phyloP scores from a whole-genome alignment of 2,888 invertebrate genomes.

The Microdon myrmicae region DNA sequence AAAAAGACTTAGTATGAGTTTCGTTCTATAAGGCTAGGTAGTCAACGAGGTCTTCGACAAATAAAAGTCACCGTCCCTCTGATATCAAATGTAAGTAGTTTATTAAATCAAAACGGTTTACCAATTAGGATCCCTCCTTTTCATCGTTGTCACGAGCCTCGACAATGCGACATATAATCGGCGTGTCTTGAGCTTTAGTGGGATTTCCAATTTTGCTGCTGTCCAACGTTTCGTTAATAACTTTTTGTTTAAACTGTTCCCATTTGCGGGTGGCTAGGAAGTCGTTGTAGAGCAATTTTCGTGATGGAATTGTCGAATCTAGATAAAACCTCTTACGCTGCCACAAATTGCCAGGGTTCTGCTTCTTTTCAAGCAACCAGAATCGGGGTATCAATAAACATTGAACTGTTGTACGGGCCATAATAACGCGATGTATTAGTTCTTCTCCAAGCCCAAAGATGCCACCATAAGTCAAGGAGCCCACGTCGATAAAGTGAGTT shows the following conservation, averaged over 20 bases:
- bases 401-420: constrained; percentile 73
- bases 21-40: not conserved
- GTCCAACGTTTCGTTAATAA: constrained; percentile 54
- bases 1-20: not conserved
- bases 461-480: constrained; percentile 60
- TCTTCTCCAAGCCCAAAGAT: constrained; percentile 78
- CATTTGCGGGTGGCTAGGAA: constrained; percentile 60
- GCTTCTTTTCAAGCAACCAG: constrained; percentile 72
- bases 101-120: no score
- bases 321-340: constrained; percentile 61
- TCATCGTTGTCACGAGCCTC: constrained; percentile 54
- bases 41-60: no score
- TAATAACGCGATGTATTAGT: constrained; percentile 74
- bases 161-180: constrained; percentile 63
- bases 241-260: constrained; percentile 59
- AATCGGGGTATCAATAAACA: constrained; percentile 77
- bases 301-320: constrained; percentile 61
- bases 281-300: constrained; percentile 59
- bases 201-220: constrained; percentile 50
- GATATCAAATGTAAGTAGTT: no score
- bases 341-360: constrained; percentile 65
- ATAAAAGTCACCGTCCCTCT: no score
- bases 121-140: not conserved
- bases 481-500: constrained; percentile 64
- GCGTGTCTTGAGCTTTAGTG: constrained; percentile 60